Evolutionary conservation across 2,888 invertebrate genomes (phyloP).

Genomic region (Julus scanicus): DNA sequence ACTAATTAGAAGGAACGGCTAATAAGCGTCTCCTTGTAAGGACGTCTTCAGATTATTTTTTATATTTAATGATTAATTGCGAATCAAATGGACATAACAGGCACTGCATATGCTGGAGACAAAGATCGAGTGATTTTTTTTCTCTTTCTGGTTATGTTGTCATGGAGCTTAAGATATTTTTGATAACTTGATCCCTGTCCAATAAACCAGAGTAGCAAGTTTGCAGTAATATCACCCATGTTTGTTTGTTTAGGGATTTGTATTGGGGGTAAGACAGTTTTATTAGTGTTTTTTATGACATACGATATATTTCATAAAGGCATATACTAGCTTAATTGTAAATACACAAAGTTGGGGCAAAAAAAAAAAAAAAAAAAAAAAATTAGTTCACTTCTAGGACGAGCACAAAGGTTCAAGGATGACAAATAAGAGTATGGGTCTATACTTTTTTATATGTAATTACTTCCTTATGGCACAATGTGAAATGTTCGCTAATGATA

Average conservation of each 20-base stretch:
- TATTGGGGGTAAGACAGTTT: not conserved
- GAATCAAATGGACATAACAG: not conserved
- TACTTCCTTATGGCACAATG: slow-evolving; percentile 24
- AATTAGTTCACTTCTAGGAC: not conserved
- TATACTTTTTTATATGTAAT: not conserved
- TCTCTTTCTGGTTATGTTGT: not conserved
- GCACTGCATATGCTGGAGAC: not conserved
- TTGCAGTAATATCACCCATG: not conserved
- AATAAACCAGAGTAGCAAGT: slow-evolving; percentile 22
- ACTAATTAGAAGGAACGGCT: no score
- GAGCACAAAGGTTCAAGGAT: slow-evolving; percentile 30
- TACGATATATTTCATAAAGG: not conserved
- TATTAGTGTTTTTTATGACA: slow-evolving; percentile 14
- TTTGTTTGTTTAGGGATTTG: not conserved
- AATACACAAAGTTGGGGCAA: not conserved
- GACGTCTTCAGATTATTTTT: not conserved
- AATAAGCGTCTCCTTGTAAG: no score
- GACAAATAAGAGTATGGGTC: not conserved
- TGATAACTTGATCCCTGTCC: slow-evolving; percentile 24
- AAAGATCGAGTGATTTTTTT: slow-evolving; percentile 4
- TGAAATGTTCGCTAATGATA: not conserved
- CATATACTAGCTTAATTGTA: not conserved
- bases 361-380: not conserved
- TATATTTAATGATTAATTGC: not conserved
- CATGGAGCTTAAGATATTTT: slow-evolving; percentile 9